phyloP scores from a whole-genome alignment of 2,113 vertebrate species.

The Semicossyphus pulcher region DNA sequence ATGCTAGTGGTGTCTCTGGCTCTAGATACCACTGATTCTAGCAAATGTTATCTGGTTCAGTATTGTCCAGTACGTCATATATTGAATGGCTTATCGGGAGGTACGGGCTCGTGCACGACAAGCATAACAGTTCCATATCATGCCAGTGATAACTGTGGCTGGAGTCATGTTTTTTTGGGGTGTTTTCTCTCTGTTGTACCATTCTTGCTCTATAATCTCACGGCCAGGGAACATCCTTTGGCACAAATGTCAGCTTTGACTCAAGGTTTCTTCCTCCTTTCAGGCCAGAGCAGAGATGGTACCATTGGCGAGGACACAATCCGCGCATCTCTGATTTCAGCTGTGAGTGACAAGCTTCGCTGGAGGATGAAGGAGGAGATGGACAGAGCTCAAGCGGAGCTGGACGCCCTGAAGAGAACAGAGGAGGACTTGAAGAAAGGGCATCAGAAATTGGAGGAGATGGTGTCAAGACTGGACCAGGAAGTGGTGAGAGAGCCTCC shows the following conservation, averaged over 20 bases:
- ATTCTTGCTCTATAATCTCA: neutral
- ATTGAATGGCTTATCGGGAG: neutral
- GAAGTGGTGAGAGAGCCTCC: slow-evolving; percentile 91
- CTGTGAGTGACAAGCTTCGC: slow-evolving; percentile 96
- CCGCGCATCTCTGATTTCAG: slow-evolving; percentile 95
- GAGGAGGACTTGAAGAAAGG: slow-evolving; percentile 98
- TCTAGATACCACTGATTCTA: neutral
- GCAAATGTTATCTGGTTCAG: neutral
- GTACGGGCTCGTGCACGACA: neutral
- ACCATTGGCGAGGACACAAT: slow-evolving; percentile 98
- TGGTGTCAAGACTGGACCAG: slow-evolving; percentile 95
- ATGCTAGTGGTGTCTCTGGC: neutral
- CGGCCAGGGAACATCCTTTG: neutral
- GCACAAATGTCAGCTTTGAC: neutral
- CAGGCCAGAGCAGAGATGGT: slow-evolving; percentile 92
- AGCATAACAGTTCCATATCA: neutral
- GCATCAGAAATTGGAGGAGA: slow-evolving; percentile 97
- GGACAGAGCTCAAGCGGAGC: slow-evolving; percentile 96
- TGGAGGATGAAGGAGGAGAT: slow-evolving; percentile 99
- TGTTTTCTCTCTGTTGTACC: too few species aligned
- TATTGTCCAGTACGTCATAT: neutral
- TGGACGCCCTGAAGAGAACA: slow-evolving; percentile 95
- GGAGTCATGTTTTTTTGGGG: too few species aligned
- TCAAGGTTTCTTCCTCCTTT: neutral
- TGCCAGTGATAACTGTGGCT: too few species aligned